Conservation (phyloP, 2,888 invertebrate species). For the Tromatobia lineatoria region DNA sequence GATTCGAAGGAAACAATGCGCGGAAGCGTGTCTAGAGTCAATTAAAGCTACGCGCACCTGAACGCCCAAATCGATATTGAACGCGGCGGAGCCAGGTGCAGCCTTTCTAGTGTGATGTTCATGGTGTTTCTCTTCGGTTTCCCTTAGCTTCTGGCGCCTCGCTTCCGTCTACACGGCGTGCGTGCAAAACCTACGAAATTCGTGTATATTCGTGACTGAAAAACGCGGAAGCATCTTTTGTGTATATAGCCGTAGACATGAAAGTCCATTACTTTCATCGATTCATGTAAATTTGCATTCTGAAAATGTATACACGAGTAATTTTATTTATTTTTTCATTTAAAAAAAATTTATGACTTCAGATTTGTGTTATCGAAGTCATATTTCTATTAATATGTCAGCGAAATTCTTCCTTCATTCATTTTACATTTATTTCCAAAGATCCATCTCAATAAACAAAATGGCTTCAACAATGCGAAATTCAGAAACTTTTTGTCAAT, state of each 20-base stretch:
- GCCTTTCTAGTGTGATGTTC: slow-evolving; percentile 6
- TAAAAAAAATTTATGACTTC: too few relatives aligned
- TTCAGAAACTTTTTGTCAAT: too few relatives aligned
- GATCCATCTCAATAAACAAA: too few relatives aligned
- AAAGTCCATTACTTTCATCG: slow-evolving; percentile 18
- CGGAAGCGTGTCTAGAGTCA: slow-evolving; percentile 55
- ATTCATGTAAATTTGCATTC: background rate
- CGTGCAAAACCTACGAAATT: slow-evolving; percentile 12
- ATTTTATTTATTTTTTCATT: too few relatives aligned
- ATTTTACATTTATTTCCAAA: too few relatives aligned
- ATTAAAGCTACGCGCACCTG: slow-evolving; percentile 58
- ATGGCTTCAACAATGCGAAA: too few relatives aligned
- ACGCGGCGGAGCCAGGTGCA: slow-evolving; percentile 57
- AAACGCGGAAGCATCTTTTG: background rate
- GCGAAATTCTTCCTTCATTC: too few relatives aligned
- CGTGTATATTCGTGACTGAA: slow-evolving; percentile 20
- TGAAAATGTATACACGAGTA: background rate
- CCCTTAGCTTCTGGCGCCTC: slow-evolving; percentile 15
- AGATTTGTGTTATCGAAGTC: too few relatives aligned
- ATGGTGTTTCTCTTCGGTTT: slow-evolving; percentile 38
- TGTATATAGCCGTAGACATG: background rate
- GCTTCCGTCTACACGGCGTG: background rate
- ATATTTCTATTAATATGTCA: too few relatives aligned
- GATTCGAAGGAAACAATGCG: slow-evolving; percentile 1
- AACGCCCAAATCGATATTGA: slow-evolving; percentile 57